Base-by-base conservation (phyloP, 2,113 vertebrate genomes). In the Dicerorhinus sumatrensis region DNA sequence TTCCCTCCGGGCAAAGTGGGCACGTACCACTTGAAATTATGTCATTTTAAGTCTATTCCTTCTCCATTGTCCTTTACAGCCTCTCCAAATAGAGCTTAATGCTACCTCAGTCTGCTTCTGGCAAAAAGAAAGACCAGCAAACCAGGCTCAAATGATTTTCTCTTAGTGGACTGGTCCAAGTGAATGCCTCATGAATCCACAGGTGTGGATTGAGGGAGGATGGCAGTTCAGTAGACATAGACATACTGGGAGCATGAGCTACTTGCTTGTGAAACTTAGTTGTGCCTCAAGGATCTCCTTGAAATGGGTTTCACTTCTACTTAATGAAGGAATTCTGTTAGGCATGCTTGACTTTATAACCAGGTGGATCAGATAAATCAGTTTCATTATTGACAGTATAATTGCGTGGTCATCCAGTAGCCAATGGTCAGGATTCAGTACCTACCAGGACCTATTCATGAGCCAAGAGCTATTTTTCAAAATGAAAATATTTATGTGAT, bases 61-160 rank as follows among this genome's bases (percentile, higher is more conserved):
- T 91, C 48, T 69, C 14, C n/a, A 51, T 1, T 84, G 13, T 84
- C 36, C 31, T 60, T 91, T 67, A 77, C 36, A 91, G 39, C 4
- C 21, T 12, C 18, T 36, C 36, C 62, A 84, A 70, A 89, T 77
- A 60, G 27, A 60, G 31, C n/a, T 70, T 62, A 83, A 60, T 76
- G 31, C 20, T 23, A 46, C 20, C 67, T 51, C 16, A 33, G 48
- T 82, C 31, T n/a, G 17, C 31, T 88, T 81, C 51, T 36, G 76
- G 33, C 31, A 93, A 76, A 82, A 76, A 89, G 93, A 82, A 76
- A 89, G 93, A 33, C 9, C 11, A n/a, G 72, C 27, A 69, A 96
- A 69, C 48, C 17, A 81, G 5, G 13, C 46, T 81, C n/a, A 92
- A 39, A 60, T 48, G 6, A 82, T 76, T 88, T 92, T 60, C 51